phyloP scores from a whole-genome alignment of 2,888 invertebrate species.

The Eumacrocentrus americanus region DNA sequence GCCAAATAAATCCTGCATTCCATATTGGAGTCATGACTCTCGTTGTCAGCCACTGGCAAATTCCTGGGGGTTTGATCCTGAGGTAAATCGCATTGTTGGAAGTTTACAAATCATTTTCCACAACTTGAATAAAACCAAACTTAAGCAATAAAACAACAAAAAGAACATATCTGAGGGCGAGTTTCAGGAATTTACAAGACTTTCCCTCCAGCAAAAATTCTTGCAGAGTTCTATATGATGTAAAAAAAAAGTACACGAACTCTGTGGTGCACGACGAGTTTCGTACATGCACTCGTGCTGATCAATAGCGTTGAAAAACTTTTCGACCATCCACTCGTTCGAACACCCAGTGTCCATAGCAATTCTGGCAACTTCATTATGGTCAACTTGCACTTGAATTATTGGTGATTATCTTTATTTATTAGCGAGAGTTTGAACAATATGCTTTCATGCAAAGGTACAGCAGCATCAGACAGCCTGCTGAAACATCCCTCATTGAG shows the following conservation, averaged over 20 bases:
- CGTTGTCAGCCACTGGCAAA: not conserved
- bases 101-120: not conserved
- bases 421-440: not conserved
- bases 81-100: no score
- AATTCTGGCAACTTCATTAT: not conserved
- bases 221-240: not conserved
- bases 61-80: no score
- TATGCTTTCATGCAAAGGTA: no score
- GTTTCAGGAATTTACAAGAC: not conserved
- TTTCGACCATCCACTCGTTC: not conserved
- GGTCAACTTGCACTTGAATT: not conserved
- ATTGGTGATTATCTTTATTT: slow-evolving; percentile 5
- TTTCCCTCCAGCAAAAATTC: not conserved
- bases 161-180: not conserved
- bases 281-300: not conserved
- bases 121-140: not conserved
- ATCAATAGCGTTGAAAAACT: slow-evolving; percentile 6
- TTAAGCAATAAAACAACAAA: not conserved
- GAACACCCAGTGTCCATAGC: not conserved
- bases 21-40: not conserved
- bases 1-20: not conserved
- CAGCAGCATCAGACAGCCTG: no score
- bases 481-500: no score
- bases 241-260: not conserved
- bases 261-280: not conserved